Evolutionary conservation across 92 coral and sea anemone genomes (phyloP), one percentile per base, ranked within the genome.

Genomic region (Metridium senile): DNA sequence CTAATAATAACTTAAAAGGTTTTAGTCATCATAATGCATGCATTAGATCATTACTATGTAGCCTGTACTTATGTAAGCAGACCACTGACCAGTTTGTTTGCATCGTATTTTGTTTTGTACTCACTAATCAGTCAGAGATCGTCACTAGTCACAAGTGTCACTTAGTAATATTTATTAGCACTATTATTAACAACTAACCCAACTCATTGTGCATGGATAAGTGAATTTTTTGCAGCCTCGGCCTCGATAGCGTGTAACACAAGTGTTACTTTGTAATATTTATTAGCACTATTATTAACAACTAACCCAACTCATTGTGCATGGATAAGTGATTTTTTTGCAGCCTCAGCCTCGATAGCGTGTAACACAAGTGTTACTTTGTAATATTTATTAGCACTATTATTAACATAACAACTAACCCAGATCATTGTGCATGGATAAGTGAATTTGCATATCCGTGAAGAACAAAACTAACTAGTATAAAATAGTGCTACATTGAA

Each of bases 51-150:
- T 6, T 39, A 39, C 6, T 39, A 39, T 4, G 6, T 39, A 39
- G 49, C 13, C 6, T 4, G 6, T 4, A 39, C 49, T 39, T 4
- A 39, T 39, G 8, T 6, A 6, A 4, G 13, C 49, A 39, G 49
- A 54, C 59, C 59, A 54, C 59, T 54, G 59, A 54, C 59, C 59
- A 54, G 6, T 54, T 10, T 54, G 59, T 54, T 54, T 54, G 59
- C 59, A 54, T 16, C 25, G 17, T 19, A 54, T 54, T 54, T 21
- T 21, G 59, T 54, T 21, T 54, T 54, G 17, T 54, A 54, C 51
- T 72, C 61, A 52, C 76, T 72, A 72, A 72, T 72, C 76, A 72
- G 76, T 72, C 76, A 72, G 20, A 9, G 1, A 52, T 54, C 47
- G 27, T 26, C 49, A 32, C 76, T 51, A 72, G 76, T 72, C 29